Evolutionary conservation across 2,888 invertebrate species (phyloP).

Genomic region (Agrochola litura): DNA sequence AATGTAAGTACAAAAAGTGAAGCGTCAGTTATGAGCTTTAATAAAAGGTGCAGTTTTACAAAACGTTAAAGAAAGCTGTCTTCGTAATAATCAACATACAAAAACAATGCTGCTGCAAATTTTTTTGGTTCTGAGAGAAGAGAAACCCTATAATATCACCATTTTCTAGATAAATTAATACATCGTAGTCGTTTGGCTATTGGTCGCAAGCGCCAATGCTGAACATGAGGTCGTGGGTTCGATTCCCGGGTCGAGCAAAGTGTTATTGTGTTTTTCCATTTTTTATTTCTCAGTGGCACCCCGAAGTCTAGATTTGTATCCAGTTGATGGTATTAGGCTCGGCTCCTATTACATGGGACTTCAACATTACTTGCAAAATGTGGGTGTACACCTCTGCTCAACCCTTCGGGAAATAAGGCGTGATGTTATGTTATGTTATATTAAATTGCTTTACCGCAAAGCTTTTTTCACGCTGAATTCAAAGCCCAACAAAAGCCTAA

Average conservation of each 20-base stretch:
- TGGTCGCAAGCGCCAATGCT: neutral
- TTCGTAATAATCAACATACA: no score
- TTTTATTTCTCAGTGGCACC: neutral
- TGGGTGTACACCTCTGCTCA: neutral
- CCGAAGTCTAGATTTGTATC: neutral
- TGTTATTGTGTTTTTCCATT: no score
- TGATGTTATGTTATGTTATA: neutral
- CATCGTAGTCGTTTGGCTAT: neutral
- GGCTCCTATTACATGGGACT: neutral
- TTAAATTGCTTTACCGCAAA: neutral
- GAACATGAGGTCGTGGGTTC: neutral
- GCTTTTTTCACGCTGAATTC: constrained; percentile 8
- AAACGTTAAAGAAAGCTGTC: no score
- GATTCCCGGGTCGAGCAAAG: neutral
- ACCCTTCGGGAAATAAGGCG: neutral
- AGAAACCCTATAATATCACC: no score
- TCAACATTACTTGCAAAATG: neutral
- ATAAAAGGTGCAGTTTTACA: no score
- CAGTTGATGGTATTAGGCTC: neutral
- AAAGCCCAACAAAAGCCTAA: constrained; percentile 33
- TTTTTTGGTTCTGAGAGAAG: neutral
- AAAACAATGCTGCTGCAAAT: neutral
- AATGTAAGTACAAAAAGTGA: no score
- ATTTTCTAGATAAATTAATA: neutral
- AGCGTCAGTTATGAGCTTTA: no score